These are phyloP conservation scores for Lasioglossum albipes DNA, from an alignment of 1,140 invertebrate genomes.

Conservation along the genomic window DNA sequence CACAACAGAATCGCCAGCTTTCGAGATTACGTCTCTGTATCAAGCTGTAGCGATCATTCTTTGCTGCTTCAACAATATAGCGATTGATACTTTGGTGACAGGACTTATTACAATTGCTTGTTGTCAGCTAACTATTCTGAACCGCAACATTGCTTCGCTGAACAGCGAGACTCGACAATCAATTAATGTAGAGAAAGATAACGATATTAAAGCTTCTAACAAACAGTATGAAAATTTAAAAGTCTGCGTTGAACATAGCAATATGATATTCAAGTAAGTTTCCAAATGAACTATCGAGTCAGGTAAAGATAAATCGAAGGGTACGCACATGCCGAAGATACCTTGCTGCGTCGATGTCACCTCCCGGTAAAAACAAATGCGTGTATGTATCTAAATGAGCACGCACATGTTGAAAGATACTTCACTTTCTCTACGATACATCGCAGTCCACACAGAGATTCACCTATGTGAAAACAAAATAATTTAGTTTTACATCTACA, in stretches of 20 bases:
- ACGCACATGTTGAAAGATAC: too few species aligned
- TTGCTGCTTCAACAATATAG: conserved; percentile 77
- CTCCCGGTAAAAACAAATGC: too few species aligned
- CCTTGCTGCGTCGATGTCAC: too few species aligned
- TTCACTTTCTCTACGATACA: too few species aligned
- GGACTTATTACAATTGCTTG: conserved; percentile 78
- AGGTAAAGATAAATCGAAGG: too few species aligned
- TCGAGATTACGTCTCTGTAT: conserved; percentile 78
- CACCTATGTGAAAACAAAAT: too few species aligned
- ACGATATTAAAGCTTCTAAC: background rate
- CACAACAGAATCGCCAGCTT: conserved; percentile 75
- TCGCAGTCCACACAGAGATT: too few species aligned
- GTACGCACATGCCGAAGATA: too few species aligned
- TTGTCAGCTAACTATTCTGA: conserved; percentile 71
- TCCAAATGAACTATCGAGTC: background rate
- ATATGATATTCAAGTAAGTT: conserved; percentile 62
- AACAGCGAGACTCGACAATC: background rate
- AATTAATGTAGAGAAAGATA: background rate
- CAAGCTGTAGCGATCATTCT: conserved; percentile 75
- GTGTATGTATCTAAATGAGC: too few species aligned
- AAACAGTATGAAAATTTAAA: conserved; percentile 47
- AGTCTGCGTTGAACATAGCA: conserved; percentile 53
- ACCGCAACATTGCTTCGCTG: conserved; percentile 53
- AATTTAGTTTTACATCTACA: too few species aligned
- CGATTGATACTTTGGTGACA: conserved; percentile 78